Percentiles rank a stretch among this genome's conserved stretches.
These are phyloP conservation scores for Drosophila mercatorum DNA, from an alignment of 2,888 invertebrate species.

Conservation along the genomic window DNA sequence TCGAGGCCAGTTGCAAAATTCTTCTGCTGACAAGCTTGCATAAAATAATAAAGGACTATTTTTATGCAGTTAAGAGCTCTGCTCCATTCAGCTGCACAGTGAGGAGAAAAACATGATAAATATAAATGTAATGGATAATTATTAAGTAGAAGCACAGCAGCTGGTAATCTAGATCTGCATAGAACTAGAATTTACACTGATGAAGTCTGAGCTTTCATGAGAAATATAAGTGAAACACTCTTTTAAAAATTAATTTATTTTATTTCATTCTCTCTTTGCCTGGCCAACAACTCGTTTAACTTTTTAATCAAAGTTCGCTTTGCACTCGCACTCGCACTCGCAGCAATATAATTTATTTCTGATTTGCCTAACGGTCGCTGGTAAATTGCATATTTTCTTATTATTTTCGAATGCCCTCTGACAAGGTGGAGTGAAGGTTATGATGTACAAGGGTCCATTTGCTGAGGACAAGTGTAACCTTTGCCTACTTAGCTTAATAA, in stretches of 20 bases:
- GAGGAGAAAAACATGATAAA: no score
- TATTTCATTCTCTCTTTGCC: neutral
- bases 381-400: constrained; percentile 7
- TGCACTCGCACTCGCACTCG: neutral
- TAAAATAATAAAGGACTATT: constrained; percentile 52
- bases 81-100: no score
- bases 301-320: constrained; percentile 4
- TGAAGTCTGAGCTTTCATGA: no score
- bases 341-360: constrained; percentile 1
- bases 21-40: constrained; percentile 58
- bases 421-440: neutral
- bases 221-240: no score
- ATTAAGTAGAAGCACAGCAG: neutral
- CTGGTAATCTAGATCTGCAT: neutral
- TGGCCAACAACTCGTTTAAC: neutral
- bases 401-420: constrained; percentile 3
- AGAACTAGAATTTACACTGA: neutral
- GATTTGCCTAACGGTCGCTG: neutral
- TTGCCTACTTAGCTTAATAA: neutral
- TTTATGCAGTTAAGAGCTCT: constrained; percentile 31
- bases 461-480: neutral
- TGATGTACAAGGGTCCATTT: neutral
- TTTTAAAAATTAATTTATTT: neutral
- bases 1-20: constrained; percentile 24
- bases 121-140: no score